These are phyloP conservation scores for Nephrotoma guestfalica DNA, from an alignment of 2,888 invertebrate species.

Conservation along the genomic window DNA sequence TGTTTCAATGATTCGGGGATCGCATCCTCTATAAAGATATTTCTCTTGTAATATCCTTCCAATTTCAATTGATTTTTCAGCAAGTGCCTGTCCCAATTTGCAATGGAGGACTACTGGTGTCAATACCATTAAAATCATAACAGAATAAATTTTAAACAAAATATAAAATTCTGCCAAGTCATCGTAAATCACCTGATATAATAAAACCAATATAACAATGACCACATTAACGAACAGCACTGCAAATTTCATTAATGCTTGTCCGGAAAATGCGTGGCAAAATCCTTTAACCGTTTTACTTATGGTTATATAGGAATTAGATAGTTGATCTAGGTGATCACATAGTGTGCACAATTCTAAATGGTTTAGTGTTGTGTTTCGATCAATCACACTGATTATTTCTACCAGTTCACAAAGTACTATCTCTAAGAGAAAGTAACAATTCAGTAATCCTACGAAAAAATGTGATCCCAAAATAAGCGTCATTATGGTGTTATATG, in stretches of 20 bases:
- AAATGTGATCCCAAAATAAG: too few species aligned
- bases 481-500: too few species aligned
- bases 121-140: not conserved
- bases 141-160: not conserved
- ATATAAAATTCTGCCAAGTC: not conserved
- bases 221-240: not conserved
- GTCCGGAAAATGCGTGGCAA: not conserved
- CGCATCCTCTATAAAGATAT: not conserved
- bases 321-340: not conserved
- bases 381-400: too few species aligned
- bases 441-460: too few species aligned
- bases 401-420: too few species aligned
- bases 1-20: not conserved
- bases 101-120: not conserved
- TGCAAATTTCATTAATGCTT: not conserved
- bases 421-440: too few species aligned
- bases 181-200: not conserved
- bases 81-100: not conserved
- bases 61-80: not conserved
- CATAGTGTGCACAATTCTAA: not conserved
- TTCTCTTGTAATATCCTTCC: not conserved
- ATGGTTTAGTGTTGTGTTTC: too few species aligned
- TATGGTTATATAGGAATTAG: not conserved
- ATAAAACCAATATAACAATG: not conserved
- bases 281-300: not conserved